Conservation (phyloP, 2,797 vertebrate genomes). For the Brachymystax lenok region DNA sequence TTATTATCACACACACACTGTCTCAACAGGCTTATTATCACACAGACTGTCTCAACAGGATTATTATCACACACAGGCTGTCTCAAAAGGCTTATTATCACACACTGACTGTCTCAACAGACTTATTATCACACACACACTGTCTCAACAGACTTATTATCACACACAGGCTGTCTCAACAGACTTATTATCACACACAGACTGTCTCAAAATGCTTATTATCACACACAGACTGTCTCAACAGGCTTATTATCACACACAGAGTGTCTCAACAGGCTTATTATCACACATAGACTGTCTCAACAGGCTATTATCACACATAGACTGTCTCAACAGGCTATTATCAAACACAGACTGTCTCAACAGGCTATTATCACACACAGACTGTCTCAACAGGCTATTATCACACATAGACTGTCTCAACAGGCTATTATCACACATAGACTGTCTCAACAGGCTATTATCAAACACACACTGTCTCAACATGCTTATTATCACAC, state of each 20-base stretch:
- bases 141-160: too few species aligned
- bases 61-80: conserved; percentile 27
- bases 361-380: conserved; percentile 26
- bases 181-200: conserved; percentile 31
- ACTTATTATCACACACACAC: conserved; percentile 28
- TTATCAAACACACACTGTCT: background rate
- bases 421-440: conserved; percentile 26
- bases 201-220: too few species aligned
- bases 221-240: background rate
- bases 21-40: too few species aligned
- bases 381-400: background rate
- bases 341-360: too few species aligned
- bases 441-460: background rate
- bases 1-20: conserved; percentile 28
- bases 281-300: background rate
- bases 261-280: background rate
- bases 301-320: conserved; percentile 24
- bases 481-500: conserved; percentile 31
- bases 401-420: background rate
- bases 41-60: background rate
- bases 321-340: background rate
- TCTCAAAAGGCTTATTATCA: too few species aligned
- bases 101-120: background rate
- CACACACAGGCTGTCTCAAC: background rate
- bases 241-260: conserved; percentile 29